Percentiles rank a stretch among this genome's conserved stretches.
These are phyloP conservation scores for Poeciliopsis retropinna DNA, from an alignment of 2,113 vertebrate genomes.

Conservation along the genomic window DNA sequence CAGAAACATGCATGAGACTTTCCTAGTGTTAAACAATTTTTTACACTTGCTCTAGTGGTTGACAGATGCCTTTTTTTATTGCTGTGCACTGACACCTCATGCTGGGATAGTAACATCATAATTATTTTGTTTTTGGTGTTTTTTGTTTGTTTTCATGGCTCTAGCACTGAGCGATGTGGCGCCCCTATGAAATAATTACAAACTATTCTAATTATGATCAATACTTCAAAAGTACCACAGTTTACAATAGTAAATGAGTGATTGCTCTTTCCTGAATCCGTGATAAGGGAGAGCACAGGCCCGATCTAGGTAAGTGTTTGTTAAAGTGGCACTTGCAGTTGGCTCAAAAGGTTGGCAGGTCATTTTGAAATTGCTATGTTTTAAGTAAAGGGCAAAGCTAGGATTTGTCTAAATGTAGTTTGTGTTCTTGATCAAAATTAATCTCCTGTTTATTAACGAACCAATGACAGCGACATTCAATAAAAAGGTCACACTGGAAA, in stretches of 20 bases:
- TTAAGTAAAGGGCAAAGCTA: slow-evolving; percentile 32
- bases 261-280: slow-evolving; percentile 57
- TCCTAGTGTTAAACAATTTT: no score
- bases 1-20: no score
- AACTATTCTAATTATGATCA: no score
- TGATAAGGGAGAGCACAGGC: slow-evolving; percentile 41
- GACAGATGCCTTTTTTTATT: no score
- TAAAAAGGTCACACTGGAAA: not conserved
- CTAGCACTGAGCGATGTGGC: no score
- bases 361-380: slow-evolving; percentile 53
- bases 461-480: slow-evolving; percentile 52
- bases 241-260: not conserved
- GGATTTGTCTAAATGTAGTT: slow-evolving; percentile 8
- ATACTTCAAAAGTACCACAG: no score
- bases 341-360: slow-evolving; percentile 66
- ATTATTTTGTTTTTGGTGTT: no score
- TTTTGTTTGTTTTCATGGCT: no score
- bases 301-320: slow-evolving; percentile 73
- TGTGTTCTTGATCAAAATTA: slow-evolving; percentile 38
- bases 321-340: slow-evolving; percentile 63
- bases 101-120: no score
- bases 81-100: no score
- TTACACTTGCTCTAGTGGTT: no score
- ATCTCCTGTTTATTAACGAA: slow-evolving; percentile 54
- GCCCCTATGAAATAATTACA: no score